Evolutionary conservation across 2,797 vertebrate species (phyloP).

Genomic region (Coluber constrictor): DNA sequence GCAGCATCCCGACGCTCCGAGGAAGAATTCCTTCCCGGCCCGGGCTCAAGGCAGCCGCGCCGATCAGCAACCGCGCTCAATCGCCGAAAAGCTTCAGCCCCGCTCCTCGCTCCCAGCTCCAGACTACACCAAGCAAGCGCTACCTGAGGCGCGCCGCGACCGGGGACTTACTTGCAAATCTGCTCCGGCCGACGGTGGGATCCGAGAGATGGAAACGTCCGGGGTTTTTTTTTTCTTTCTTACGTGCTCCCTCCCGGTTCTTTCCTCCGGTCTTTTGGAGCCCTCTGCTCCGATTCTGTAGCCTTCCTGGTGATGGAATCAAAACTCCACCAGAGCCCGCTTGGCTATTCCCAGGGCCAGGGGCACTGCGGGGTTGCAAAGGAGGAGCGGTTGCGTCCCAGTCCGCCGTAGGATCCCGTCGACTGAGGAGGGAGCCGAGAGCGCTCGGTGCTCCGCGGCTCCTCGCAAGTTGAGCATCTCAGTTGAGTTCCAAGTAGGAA

Average conservation of each 20-base stretch:
- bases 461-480: constrained; percentile 62
- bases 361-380: not conserved
- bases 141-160: not conserved
- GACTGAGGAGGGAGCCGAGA: constrained; percentile 53
- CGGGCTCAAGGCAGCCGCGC: not conserved
- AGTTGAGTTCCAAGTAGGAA: constrained; percentile 40
- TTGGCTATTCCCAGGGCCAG: not conserved
- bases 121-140: not conserved
- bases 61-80: not conserved
- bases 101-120: not conserved
- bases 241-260: not conserved
- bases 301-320: not conserved
- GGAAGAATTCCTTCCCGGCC: not conserved
- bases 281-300: not conserved
- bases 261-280: too few species aligned
- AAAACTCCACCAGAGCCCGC: not conserved
- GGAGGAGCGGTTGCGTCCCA: not conserved
- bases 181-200: constrained; percentile 6
- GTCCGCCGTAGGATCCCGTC: not conserved
- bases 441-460: constrained; percentile 54
- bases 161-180: constrained; percentile 7
- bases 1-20: not conserved
- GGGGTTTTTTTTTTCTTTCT: too few species aligned
- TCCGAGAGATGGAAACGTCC: not conserved
- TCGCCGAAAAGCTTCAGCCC: not conserved